Conservation (phyloP, 2,113 vertebrate species). For the Tylochromis polylepis region DNA sequence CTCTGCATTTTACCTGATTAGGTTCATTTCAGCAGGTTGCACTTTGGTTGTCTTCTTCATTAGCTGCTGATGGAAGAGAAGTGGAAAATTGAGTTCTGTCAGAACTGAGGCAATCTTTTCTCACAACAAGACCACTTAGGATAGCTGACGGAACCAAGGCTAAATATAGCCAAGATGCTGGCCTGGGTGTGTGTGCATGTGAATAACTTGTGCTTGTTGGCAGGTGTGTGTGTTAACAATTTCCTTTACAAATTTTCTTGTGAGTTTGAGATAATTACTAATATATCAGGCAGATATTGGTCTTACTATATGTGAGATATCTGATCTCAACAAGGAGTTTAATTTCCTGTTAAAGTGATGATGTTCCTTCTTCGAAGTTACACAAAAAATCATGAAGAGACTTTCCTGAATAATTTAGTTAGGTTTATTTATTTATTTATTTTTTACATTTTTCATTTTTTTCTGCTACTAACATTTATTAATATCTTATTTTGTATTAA, state of each 20-base stretch:
- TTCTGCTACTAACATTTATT: not conserved
- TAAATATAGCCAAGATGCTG: slow-evolving; percentile 58
- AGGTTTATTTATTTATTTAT: rapidly evolving
- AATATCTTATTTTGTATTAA: not conserved
- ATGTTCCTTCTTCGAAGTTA: not conserved
- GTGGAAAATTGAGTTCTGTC: slow-evolving; percentile 18
- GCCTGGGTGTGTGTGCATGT: not conserved
- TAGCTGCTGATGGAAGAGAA: slow-evolving; percentile 24
- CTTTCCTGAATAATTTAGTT: not conserved
- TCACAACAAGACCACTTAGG: slow-evolving; percentile 34
- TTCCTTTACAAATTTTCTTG: not conserved
- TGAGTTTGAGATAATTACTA: not conserved
- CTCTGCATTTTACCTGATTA: not conserved
- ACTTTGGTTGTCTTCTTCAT: not conserved
- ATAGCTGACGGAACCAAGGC: slow-evolving; percentile 29
- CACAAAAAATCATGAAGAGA: not conserved
- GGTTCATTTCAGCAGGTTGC: slow-evolving; percentile 5
- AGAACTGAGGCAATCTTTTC: slow-evolving; percentile 21
- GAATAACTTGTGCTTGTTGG: not conserved
- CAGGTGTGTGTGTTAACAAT: not conserved
- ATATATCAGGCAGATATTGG: not conserved
- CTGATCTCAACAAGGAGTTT: not conserved
- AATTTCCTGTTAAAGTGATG: not conserved
- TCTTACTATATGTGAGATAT: not conserved
- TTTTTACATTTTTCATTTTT: not conserved